Base-by-base conservation (phyloP, 2,888 invertebrate genomes). In the Spodoptera littoralis region DNA sequence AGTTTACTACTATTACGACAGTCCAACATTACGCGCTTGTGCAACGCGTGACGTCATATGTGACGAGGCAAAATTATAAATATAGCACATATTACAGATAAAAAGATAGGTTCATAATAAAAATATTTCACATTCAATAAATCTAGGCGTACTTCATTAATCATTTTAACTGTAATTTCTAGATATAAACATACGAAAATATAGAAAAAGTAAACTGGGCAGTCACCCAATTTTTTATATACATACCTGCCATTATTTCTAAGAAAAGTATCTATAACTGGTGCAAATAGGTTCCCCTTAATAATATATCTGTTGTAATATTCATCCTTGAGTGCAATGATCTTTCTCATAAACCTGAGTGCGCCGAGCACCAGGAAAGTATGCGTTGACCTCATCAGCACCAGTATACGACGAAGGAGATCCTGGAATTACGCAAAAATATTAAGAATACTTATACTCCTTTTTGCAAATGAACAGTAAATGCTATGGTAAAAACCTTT, bases 361-460 rank as follows among this genome's bases (percentile, higher is more conserved):
- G 99, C 99, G 93, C 99, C 98, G 65, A 99, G 96, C 83, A 99
- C 99, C 81, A 99, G 96, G 96, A 99, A 99, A 85, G 98, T 98
- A 95, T 99, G 99, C 84, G 97, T 97, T 71, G 99, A 99, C 90
- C 98, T 98, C 98, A 99, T 98, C 77, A 99, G 96, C 82, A 99
- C 98, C 81, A 99, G 96, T 90, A 99, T 98, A 91, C 98, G 97
- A 90, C 98, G 97, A 76, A 99, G 96, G 79, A 99, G 96, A 95
- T 99, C 99, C 95, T 95, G 80, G 2, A 90, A 90, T 53, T 54
- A 46, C 3, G 65, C 30, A 12, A 30, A 3, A 0, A n/a, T 11
- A 22, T 70, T 43, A 46, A 8, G 36, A 8, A 9, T 36, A n/a
- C n/a, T n/a, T n/a, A 8, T 9, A 36, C 9, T 30, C 6, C 0